Evolutionary conservation across 2,113 vertebrate species (phyloP).

Genomic region (Aleadryas rufinucha): DNA sequence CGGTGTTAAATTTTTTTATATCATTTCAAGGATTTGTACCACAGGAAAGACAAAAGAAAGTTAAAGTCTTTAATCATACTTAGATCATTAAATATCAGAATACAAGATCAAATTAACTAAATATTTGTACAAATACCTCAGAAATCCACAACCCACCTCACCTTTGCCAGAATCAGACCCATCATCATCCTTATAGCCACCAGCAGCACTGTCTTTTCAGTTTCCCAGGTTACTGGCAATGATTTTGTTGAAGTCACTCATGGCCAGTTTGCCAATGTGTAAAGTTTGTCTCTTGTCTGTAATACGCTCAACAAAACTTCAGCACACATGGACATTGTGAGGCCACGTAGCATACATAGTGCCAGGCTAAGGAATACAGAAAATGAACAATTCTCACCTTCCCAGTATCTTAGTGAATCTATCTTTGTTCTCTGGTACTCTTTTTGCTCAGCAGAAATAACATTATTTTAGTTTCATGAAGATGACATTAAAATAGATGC

Average conservation of each 20-base stretch:
- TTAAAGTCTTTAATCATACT: neutral
- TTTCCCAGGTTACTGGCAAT: neutral
- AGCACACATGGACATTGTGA: neutral
- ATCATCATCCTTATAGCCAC: neutral
- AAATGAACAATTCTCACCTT: neutral
- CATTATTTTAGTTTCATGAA: neutral
- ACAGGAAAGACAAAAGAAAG: neutral
- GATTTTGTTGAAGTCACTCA: neutral
- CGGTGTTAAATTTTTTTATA: neutral
- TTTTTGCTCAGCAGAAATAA: neutral
- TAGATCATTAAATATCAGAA: neutral
- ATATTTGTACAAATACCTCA: neutral
- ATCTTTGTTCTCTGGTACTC: neutral
- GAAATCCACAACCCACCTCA: neutral
- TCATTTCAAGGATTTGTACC: neutral
- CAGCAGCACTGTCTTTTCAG: neutral
- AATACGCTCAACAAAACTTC: neutral
- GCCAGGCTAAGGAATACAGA: neutral
- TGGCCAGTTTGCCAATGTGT: rapidly evolving
- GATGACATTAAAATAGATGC: neutral
- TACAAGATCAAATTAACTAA: neutral
- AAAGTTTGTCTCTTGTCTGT: neutral
- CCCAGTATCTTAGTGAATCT: neutral
- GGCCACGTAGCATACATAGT: neutral
- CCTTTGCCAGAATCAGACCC: neutral